Percentiles rank a stretch among this genome's conserved stretches.
These are phyloP conservation scores for Perodicticus potto DNA, from an alignment of 2,797 vertebrate species.

Conservation along the genomic window DNA sequence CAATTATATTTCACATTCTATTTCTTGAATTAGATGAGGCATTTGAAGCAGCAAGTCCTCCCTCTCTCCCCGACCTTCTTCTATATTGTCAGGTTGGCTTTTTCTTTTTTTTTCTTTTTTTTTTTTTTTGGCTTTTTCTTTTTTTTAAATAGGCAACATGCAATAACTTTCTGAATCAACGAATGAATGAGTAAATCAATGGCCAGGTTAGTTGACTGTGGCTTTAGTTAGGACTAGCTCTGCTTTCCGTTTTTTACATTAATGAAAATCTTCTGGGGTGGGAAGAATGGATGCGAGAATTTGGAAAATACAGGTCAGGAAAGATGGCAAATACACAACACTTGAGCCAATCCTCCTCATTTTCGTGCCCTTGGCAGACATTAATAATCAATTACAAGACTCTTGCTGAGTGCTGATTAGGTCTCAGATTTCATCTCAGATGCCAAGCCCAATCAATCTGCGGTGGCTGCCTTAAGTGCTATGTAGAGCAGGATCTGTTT, in stretches of 20 bases:
- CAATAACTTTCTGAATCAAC: neutral
- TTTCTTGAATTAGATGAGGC: neutral
- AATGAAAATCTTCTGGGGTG: neutral
- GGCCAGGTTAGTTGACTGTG: neutral
- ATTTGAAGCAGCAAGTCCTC: neutral
- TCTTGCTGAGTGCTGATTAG: constrained; percentile 64
- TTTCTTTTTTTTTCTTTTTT: neutral
- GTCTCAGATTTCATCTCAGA: constrained; percentile 57
- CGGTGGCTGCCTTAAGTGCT: neutral
- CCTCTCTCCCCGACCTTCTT: neutral
- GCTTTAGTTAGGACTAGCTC: neutral
- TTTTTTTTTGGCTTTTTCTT: no score
- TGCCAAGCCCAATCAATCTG: constrained; percentile 12
- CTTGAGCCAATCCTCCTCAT: neutral
- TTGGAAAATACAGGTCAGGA: neutral
- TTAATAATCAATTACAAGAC: constrained; percentile 67
- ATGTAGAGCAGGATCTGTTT: neutral
- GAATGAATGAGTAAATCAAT: neutral
- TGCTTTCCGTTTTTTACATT: neutral
- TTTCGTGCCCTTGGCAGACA: constrained; percentile 67
- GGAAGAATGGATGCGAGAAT: neutral
- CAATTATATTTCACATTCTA: rapidly evolving
- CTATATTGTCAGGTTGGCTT: neutral
- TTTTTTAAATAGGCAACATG: neutral
- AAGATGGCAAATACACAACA: neutral